Conservation (phyloP, 2,888 invertebrate species). For the Acleris emargana region DNA sequence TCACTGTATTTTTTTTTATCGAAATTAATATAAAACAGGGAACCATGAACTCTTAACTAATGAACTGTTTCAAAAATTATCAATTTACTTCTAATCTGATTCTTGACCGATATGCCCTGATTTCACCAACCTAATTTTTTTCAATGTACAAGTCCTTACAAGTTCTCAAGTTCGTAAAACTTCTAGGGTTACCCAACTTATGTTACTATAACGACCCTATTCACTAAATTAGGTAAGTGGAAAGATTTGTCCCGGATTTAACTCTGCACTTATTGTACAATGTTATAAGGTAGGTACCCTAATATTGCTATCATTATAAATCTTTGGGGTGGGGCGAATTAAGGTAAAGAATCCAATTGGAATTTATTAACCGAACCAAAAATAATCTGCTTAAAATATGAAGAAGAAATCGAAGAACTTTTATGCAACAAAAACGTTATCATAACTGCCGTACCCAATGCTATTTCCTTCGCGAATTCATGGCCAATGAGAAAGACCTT, state of each 20-base stretch:
- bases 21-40: too few species aligned
- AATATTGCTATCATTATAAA: constrained; percentile 69
- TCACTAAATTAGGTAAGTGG: background rate
- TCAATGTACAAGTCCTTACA: constrained; percentile 9
- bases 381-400: constrained; percentile 9
- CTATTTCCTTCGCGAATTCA: constrained; percentile 68
- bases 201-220: background rate
- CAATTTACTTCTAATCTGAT: background rate
- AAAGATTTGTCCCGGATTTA: constrained; percentile 45
- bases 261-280: constrained; percentile 49
- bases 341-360: constrained; percentile 53
- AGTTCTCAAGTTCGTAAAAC: constrained; percentile 12
- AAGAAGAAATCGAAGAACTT: constrained; percentile 9
- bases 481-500: constrained; percentile 72
- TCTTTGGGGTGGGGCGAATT: constrained; percentile 77
- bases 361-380: constrained; percentile 39
- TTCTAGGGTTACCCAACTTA: constrained; percentile 18
- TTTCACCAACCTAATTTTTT: constrained; percentile 1
- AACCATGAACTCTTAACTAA: too few species aligned
- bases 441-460: constrained; percentile 53
- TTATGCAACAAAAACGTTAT: constrained; percentile 37
- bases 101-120: background rate
- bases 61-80: background rate
- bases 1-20: too few species aligned
- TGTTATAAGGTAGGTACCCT: constrained; percentile 56